Evolutionary conservation across 2,797 vertebrate species (phyloP).

Genomic region (Anguilla megastoma): DNA sequence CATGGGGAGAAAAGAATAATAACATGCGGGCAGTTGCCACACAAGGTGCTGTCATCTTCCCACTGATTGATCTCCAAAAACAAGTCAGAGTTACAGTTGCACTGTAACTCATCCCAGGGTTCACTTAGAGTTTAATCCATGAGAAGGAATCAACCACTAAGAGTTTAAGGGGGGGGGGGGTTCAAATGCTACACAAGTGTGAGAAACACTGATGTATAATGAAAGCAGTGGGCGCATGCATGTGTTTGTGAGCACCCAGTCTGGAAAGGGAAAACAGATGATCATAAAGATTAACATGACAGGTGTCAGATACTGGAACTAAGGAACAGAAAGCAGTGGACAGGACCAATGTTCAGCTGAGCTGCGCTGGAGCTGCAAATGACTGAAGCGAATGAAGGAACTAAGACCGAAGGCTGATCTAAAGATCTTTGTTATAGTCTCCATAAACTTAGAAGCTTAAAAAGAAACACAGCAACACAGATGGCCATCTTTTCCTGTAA

Average conservation of each 20-base stretch:
- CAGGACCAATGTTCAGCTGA: not conserved
- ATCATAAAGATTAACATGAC: not conserved
- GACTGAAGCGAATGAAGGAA: not conserved
- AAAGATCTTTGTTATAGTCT: not conserved
- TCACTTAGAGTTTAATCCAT: slow-evolving; percentile 4
- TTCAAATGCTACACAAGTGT: not conserved
- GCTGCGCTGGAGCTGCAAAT: not conserved
- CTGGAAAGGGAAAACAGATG: not conserved
- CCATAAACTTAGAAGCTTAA: not conserved
- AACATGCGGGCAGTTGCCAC: not conserved
- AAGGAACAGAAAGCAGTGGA: not conserved
- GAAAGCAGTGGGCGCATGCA: not conserved
- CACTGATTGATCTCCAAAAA: not conserved
- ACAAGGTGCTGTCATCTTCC: slow-evolving; percentile 9
- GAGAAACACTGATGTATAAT: not conserved
- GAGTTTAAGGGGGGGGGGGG: not conserved
- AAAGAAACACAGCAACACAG: not conserved
- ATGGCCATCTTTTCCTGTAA: not conserved
- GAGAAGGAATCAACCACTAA: not conserved
- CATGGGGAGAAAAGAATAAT: not conserved
- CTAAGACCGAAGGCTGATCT: not conserved
- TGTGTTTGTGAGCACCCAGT: not conserved
- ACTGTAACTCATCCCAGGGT: not conserved
- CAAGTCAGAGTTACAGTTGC: slow-evolving; percentile 1
- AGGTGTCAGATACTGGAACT: not conserved